phyloP scores from a whole-genome alignment of 1,140 invertebrate species.

The Battus philenor region DNA sequence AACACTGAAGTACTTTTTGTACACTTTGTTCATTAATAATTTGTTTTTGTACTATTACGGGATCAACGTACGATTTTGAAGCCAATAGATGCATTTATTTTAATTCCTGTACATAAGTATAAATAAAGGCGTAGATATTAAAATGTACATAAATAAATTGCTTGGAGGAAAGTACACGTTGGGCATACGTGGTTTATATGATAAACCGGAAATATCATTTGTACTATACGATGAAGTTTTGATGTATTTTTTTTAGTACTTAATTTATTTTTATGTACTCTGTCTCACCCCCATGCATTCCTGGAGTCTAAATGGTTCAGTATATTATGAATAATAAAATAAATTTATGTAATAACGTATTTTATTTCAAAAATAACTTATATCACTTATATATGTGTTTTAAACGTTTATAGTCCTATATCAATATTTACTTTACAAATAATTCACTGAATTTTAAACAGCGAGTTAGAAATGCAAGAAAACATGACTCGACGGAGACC shows the following conservation, averaged over 20 bases:
- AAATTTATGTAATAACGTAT: conserved; percentile 47
- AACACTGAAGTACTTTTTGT: too few relatives aligned
- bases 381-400: too few relatives aligned
- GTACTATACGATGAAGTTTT: conserved; percentile 45
- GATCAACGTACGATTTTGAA: too few relatives aligned
- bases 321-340: conserved; percentile 56
- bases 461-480: too few relatives aligned
- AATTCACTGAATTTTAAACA: too few relatives aligned
- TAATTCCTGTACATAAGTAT: conserved; percentile 34
- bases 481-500: too few relatives aligned
- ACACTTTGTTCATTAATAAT: too few relatives aligned
- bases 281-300: conserved; percentile 59
- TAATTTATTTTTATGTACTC: conserved; percentile 63
- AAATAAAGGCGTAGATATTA: conserved; percentile 24
- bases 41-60: too few relatives aligned
- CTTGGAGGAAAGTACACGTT: conserved; percentile 43
- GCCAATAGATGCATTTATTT: conserved; percentile 33
- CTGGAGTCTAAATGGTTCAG: conserved; percentile 53
- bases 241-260: conserved; percentile 54
- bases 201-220: conserved; percentile 47
- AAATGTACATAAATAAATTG: conserved; percentile 46
- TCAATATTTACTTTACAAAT: too few relatives aligned
- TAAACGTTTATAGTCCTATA: too few relatives aligned
- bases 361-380: too few relatives aligned
- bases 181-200: conserved; percentile 44